These are phyloP conservation scores for Hyposoter dolosus DNA, from an alignment of 2,888 invertebrate genomes.

Conservation along the genomic window DNA sequence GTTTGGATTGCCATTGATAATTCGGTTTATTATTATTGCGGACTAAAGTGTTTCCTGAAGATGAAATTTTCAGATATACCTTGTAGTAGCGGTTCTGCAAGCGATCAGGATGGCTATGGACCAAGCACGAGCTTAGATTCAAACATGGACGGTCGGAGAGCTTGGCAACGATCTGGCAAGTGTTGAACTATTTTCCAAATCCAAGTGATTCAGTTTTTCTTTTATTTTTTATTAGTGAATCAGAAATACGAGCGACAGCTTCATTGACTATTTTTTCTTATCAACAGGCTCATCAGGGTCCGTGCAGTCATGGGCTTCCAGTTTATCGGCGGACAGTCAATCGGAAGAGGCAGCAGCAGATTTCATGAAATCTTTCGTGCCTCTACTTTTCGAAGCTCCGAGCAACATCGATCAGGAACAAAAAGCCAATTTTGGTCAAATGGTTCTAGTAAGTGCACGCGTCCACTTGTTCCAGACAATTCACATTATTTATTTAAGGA, in stretches of 20 bases:
- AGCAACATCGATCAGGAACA: constrained; percentile 87
- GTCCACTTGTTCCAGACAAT: not conserved
- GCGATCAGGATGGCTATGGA: constrained; percentile 87
- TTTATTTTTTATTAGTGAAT: not conserved
- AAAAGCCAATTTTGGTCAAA: constrained; percentile 89
- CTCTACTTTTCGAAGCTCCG: constrained; percentile 87
- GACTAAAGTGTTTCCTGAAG: not conserved
- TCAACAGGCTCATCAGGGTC: constrained; percentile 87
- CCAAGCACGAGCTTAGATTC: constrained; percentile 88
- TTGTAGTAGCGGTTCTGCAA: constrained; percentile 87
- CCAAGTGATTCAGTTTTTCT: no score
- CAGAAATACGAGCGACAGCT: not conserved
- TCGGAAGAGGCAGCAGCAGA: constrained; percentile 87
- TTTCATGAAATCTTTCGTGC: constrained; percentile 89
- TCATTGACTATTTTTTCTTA: not conserved
- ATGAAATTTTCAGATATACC: constrained; percentile 81
- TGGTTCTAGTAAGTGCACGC: constrained; percentile 85
- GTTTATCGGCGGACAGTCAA: constrained; percentile 87
- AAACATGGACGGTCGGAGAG: constrained; percentile 81
- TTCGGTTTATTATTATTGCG: not conserved
- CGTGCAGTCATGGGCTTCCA: constrained; percentile 88
- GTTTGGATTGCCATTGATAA: constrained; percentile 2
- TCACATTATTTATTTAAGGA: no score
- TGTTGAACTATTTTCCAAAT: not conserved
- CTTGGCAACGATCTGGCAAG: constrained; percentile 84